Evolutionary conservation across 2,888 invertebrate species (phyloP).

Genomic region (Plebejus argus): DNA sequence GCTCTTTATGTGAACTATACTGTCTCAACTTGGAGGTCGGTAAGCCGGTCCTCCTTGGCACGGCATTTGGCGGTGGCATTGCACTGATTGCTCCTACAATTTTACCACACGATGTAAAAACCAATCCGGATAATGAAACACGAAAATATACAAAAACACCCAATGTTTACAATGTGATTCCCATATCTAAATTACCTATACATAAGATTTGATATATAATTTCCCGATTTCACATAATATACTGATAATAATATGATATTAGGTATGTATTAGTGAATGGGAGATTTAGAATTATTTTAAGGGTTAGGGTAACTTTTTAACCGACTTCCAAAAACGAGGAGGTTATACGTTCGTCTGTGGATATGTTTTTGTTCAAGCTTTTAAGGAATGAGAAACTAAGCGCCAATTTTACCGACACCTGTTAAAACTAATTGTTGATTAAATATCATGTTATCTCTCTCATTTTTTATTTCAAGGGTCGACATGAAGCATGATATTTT

Average conservation of each 20-base stretch:
- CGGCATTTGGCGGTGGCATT: slow-evolving; percentile 59
- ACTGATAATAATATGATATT: neutral
- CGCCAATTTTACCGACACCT: neutral
- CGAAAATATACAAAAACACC: neutral
- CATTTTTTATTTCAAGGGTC: neutral
- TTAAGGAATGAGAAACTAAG: neutral
- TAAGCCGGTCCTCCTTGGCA: slow-evolving; percentile 62
- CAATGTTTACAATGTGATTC: neutral
- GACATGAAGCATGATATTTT: neutral
- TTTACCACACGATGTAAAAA: neutral
- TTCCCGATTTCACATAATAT: neutral
- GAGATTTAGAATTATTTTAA: neutral
- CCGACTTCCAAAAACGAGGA: too few species aligned
- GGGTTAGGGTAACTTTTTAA: neutral
- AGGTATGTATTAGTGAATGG: neutral
- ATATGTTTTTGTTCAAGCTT: neutral
- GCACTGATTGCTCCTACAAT: slow-evolving; percentile 58
- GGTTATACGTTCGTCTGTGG: too few species aligned
- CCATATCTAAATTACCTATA: slow-evolving; percentile 51
- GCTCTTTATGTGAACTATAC: slow-evolving; percentile 77
- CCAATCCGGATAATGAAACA: neutral
- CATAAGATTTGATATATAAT: slow-evolving; percentile 40
- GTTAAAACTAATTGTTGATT: neutral
- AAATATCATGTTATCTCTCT: neutral
- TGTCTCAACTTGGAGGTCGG: slow-evolving; percentile 76